These are phyloP conservation scores for Channallabes apus DNA, from an alignment of 2,797 vertebrate genomes.

Conservation along the genomic window DNA sequence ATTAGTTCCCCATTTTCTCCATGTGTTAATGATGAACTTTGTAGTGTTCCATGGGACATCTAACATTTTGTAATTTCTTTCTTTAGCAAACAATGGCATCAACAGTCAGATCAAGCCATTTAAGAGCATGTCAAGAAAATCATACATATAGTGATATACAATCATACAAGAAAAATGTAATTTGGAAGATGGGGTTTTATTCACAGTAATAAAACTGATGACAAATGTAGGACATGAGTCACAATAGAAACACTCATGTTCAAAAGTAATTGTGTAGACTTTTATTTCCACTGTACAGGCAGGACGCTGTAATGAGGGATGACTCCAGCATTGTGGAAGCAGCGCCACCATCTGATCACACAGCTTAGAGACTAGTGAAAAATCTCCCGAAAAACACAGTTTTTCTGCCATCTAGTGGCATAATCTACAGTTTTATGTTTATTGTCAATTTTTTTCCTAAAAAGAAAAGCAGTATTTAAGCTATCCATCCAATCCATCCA, in stretches of 20 bases:
- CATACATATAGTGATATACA: background rate
- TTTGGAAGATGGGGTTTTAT: background rate
- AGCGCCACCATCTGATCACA: background rate
- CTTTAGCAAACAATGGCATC: too few relatives aligned
- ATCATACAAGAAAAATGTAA: background rate
- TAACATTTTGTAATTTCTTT: background rate
- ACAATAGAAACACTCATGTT: background rate
- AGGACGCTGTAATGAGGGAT: background rate
- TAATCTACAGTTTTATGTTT: background rate
- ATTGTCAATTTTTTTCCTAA: background rate
- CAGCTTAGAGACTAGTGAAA: background rate
- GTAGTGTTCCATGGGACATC: background rate
- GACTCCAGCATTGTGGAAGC: background rate
- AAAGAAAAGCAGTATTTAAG: background rate
- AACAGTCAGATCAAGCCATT: too few relatives aligned
- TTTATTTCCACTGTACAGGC: background rate
- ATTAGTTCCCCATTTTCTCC: background rate
- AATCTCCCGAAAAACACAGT: background rate
- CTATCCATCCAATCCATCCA: background rate
- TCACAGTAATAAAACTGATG: background rate
- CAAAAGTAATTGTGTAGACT: background rate
- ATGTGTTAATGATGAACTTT: background rate
- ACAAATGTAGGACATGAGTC: background rate
- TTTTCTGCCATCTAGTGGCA: constrained; percentile 6
- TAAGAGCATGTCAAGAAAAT: background rate